These are phyloP conservation scores for Eristalis intricaria DNA, from an alignment of 2,888 invertebrate genomes.

Conservation along the genomic window DNA sequence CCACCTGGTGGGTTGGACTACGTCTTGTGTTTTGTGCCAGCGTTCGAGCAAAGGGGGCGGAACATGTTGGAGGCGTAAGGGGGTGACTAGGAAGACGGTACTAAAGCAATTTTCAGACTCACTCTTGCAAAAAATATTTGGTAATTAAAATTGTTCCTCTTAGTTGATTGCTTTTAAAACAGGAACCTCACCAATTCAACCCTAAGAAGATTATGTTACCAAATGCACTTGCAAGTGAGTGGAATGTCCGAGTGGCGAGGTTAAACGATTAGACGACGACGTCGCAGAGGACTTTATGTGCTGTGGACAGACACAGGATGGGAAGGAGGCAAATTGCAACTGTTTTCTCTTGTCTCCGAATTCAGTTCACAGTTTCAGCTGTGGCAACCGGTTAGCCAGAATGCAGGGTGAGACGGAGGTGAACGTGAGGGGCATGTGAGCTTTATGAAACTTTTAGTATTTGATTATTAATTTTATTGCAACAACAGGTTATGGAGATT, in stretches of 20 bases:
- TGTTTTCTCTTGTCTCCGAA: not conserved
- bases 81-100: not conserved
- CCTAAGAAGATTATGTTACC: conserved; percentile 42
- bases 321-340: not conserved
- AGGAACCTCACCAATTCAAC: conserved; percentile 26
- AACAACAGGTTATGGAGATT: not conserved
- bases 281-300: not conserved
- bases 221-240: conserved; percentile 26
- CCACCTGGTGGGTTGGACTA: conserved; percentile 29
- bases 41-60: not conserved
- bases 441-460: not conserved
- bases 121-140: conserved; percentile 74
- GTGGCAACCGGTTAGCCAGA: not conserved
- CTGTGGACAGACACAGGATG: not conserved
- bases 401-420: not conserved
- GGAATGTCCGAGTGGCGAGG: conserved; percentile 9
- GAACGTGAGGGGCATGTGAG: not conserved
- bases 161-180: conserved; percentile 62
- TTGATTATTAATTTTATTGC: not conserved
- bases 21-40: not conserved
- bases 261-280: not conserved
- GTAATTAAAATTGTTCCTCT: conserved; percentile 70
- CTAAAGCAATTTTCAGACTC: conserved; percentile 74
- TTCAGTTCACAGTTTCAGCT: too few species aligned
- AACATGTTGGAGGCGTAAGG: not conserved